phyloP scores from a whole-genome alignment of 2,888 invertebrate genomes.

The Microctonus aethiopoides region DNA sequence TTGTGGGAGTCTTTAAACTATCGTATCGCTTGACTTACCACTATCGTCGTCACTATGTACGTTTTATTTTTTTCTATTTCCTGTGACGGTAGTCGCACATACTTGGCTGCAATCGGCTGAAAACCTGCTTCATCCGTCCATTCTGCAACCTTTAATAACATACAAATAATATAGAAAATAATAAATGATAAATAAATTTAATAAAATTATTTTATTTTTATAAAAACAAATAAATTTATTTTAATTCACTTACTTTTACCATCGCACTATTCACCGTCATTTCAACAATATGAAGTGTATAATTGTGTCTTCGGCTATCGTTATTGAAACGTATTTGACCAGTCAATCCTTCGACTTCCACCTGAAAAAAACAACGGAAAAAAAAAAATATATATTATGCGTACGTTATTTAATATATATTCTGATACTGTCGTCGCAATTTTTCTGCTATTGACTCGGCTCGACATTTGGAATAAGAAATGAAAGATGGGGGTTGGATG shows the following conservation, averaged over 20 bases:
- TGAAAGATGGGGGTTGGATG: constrained; percentile 16
- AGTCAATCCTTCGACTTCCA: constrained; percentile 89
- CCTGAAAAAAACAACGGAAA: constrained; percentile 71
- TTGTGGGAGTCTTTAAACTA: constrained; percentile 20
- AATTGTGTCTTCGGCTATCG: constrained; percentile 88
- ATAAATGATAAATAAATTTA: background rate
- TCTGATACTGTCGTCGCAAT: background rate
- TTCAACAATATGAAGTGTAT: constrained; percentile 89
- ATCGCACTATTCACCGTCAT: constrained; percentile 94
- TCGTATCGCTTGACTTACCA: constrained; percentile 69
- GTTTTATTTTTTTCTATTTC: constrained; percentile 85
- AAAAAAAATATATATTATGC: background rate
- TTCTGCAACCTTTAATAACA: constrained; percentile 76
- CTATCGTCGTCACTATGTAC: constrained; percentile 86
- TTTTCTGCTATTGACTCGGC: constrained; percentile 17
- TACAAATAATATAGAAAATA: background rate
- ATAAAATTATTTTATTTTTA: background rate
- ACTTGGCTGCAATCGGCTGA: constrained; percentile 79
- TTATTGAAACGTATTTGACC: constrained; percentile 93
- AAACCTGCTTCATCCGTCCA: constrained; percentile 88
- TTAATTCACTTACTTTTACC: constrained; percentile 76
- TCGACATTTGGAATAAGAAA: constrained; percentile 1
- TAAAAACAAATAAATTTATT: constrained; percentile 6
- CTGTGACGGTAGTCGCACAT: constrained; percentile 77
- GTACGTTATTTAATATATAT: background rate